Conservation (phyloP, 1,140 invertebrate species). For the Lepidotrigona ventralis region DNA sequence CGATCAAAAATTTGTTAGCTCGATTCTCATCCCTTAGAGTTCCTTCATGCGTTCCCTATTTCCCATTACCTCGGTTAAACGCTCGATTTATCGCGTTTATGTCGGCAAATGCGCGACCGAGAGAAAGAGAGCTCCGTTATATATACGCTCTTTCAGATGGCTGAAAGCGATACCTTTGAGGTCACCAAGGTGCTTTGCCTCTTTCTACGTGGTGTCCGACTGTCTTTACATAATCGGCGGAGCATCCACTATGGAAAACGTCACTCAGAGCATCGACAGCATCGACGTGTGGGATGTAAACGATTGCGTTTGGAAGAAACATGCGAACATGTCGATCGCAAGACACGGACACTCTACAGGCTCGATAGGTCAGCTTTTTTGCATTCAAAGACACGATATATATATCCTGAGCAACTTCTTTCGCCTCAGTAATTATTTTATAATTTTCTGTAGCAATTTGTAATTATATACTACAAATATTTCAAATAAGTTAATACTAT, state of each 20-base stretch:
- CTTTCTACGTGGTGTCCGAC: constrained; percentile 81
- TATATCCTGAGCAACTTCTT: not conserved
- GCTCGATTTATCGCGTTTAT: not conserved
- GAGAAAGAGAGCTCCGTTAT: not conserved
- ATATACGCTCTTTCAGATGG: constrained; percentile 78
- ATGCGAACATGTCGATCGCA: constrained; percentile 81
- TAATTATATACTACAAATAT: not conserved
- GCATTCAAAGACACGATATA: not conserved
- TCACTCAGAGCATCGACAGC: constrained; percentile 80
- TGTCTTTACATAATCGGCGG: constrained; percentile 83
- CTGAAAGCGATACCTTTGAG: constrained; percentile 78
- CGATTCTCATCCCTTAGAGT: not conserved
- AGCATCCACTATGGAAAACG: constrained; percentile 81
- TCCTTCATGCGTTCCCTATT: not conserved
- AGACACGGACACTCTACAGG: constrained; percentile 83
- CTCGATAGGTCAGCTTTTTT: constrained; percentile 79
- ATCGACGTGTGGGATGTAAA: constrained; percentile 82
- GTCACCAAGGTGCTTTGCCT: constrained; percentile 80
- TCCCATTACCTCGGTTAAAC: constrained; percentile 27
- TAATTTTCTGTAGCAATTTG: not conserved
- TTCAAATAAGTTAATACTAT: not conserved
- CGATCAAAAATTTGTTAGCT: constrained; percentile 80
- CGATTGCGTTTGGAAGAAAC: constrained; percentile 78
- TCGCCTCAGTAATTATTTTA: not conserved
- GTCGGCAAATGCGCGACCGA: not conserved